Base-by-base conservation (phyloP, 2,113 vertebrate species). In the Entelurus aequoreus region DNA sequence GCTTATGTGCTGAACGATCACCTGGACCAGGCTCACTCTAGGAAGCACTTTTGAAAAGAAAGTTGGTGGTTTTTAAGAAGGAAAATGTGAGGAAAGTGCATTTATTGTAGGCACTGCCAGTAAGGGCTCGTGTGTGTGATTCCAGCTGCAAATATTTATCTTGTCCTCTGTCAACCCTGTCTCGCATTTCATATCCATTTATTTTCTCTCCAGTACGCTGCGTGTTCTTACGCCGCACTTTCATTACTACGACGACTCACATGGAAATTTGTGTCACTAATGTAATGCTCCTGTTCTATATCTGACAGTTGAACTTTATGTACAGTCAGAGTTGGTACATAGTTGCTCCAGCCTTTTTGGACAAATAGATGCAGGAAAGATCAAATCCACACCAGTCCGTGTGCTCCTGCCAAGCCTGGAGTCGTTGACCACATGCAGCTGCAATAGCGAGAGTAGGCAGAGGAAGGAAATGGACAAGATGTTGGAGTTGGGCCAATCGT, bases 341-440 rank as follows among this genome's bases (percentile, higher is more conserved):
- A 57, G 28, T 28, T 46, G 62, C 73, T 78, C 61, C 64, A 13
- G 64, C 69, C 74, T 68, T 53, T 70, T 40, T 8, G 54, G 48
- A 44, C 44, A 44, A 44, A 16, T 16, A 58, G 68, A 72, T 55
- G 75, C 61, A 66, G 56, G 74, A 63, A 49, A 16, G 12, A 49
- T 48, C 65, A 58, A 60, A 75, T 74, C 72, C 76, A 70, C 70
- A 70, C 70, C 66, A 63, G 28, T 28, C 54, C 60, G 56, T 28
- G 65, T 54, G 49, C 53, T 54, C 10, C 60, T 47, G 62, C 74
- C 71, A 57, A 78, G 66, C 66, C 63, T 64, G 36, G 62, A 66
- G 51, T 46, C 62, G 52, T 65, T 63, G 60, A 80, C 80, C 80
- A 65, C 82, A 84, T 63, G 55, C 73, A 66, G 78, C 73, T 78